A percentile compares a stretch with the other conserved stretches of the same genome.
Conservation (phyloP, 2,113 vertebrate species). For the Takifugu bimaculatus region DNA sequence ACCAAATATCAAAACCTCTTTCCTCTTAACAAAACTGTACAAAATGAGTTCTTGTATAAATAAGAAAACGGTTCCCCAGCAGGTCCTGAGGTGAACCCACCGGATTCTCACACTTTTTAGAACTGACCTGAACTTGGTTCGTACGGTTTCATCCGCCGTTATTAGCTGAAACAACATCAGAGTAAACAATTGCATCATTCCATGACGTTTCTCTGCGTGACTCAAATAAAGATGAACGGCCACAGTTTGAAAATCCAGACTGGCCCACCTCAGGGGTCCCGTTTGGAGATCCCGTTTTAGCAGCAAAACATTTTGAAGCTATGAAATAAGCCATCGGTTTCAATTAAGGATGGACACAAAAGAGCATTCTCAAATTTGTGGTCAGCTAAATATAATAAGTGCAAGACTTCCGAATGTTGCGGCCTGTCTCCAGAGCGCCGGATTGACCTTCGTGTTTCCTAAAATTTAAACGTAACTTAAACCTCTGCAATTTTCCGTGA, state of each 20-base stretch:
- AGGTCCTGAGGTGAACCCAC: conserved; percentile 48
- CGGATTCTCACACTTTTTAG: conserved; percentile 43
- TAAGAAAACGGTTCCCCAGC: conserved; percentile 73
- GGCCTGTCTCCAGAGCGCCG: conserved; percentile 14
- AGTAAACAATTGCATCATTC: no score
- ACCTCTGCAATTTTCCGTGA: conserved; percentile 3
- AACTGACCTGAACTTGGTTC: no score
- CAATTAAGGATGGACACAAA: conserved; percentile 25
- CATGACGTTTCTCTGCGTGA: not conserved
- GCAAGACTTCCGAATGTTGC: conserved; percentile 34
- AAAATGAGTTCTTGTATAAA: conserved; percentile 79
- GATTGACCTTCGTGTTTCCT: not conserved
- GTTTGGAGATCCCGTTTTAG: conserved; percentile 73
- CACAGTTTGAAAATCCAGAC: conserved; percentile 55
- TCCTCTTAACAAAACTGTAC: conserved; percentile 73
- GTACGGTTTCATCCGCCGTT: not conserved
- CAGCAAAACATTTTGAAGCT: conserved; percentile 79
- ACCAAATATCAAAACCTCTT: conserved; percentile 74
- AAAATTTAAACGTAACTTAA: conserved; percentile 15
- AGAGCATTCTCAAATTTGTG: conserved; percentile 34
- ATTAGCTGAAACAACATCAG: not conserved
- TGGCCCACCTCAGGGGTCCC: conserved; percentile 45
- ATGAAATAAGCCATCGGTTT: conserved; percentile 69
- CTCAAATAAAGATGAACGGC: conserved; percentile 13
- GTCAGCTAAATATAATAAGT: conserved; percentile 56